phyloP scores from a whole-genome alignment of 2,113 vertebrate genomes.

The Sciurus niger region DNA sequence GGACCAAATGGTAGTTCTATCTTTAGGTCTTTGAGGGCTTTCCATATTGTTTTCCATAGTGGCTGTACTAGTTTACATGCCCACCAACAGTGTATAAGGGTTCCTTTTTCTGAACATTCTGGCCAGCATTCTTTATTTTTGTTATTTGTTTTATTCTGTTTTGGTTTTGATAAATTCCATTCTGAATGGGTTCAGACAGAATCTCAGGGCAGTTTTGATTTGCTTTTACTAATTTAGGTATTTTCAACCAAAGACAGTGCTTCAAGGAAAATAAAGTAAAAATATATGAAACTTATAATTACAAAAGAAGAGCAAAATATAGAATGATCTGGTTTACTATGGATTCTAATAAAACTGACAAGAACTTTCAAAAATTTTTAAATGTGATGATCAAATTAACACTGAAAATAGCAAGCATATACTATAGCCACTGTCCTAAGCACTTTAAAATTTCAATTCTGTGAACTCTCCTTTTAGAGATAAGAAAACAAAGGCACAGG shows the following conservation, averaged over 20 bases:
- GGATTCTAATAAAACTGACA: background rate
- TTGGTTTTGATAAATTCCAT: no score
- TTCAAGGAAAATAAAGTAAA: background rate
- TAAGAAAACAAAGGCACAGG: constrained; percentile 31
- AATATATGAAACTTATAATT: background rate
- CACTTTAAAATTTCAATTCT: background rate
- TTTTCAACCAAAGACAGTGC: background rate
- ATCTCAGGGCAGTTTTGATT: no score
- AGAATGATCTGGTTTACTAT: background rate
- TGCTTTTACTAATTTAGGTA: background rate
- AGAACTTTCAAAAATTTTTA: background rate
- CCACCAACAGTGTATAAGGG: no score
- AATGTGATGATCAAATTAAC: background rate
- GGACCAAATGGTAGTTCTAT: no score
- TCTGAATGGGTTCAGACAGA: no score
- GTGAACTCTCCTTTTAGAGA: constrained; percentile 14
- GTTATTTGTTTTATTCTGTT: no score
- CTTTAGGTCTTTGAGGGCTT: no score
- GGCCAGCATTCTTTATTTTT: no score
- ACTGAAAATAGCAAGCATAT: background rate
- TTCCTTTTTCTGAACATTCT: no score
- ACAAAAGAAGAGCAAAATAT: background rate
- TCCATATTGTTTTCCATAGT: no score
- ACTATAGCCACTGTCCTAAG: background rate
- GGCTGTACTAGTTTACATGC: no score